Evolutionary conservation across 1,140 invertebrate genomes (phyloP).

Genomic region (Patella vulgata): DNA sequence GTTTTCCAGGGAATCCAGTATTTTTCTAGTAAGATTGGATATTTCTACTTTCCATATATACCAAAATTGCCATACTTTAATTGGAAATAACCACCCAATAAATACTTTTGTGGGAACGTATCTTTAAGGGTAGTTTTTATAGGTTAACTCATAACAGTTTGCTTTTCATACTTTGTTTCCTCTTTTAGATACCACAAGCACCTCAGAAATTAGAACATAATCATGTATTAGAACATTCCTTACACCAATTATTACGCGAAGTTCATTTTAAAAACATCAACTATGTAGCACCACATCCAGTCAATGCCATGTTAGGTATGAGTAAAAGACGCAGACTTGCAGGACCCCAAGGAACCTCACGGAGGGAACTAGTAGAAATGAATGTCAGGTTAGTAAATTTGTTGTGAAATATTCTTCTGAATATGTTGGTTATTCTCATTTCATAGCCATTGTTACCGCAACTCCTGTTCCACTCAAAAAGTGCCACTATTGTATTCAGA

Average conservation of each 20-base stretch:
- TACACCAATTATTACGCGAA: conserved; percentile 92
- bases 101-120: too few species aligned
- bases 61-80: too few species aligned
- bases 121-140: too few species aligned
- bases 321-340: conserved; percentile 89
- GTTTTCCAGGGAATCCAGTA: too few species aligned
- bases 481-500: too few species aligned
- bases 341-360: conserved; percentile 87
- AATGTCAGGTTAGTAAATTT: conserved; percentile 72
- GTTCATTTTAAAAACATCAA: conserved; percentile 92
- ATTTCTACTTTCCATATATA: too few species aligned
- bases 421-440: background rate
- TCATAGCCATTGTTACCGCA: too few species aligned
- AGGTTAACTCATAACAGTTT: too few species aligned
- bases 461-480: too few species aligned
- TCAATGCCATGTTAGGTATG: conserved; percentile 89
- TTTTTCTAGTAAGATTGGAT: too few species aligned
- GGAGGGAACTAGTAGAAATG: conserved; percentile 88
- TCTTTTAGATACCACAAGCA: conserved; percentile 37
- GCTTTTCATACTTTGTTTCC: too few species aligned
- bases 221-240: conserved; percentile 93
- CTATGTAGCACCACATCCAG: conserved; percentile 93
- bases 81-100: too few species aligned
- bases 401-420: conserved; percentile 6
- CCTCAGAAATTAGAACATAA: conserved; percentile 82